phyloP scores from a whole-genome alignment of 2,797 vertebrate species.

The Notolepis coatsorum region DNA sequence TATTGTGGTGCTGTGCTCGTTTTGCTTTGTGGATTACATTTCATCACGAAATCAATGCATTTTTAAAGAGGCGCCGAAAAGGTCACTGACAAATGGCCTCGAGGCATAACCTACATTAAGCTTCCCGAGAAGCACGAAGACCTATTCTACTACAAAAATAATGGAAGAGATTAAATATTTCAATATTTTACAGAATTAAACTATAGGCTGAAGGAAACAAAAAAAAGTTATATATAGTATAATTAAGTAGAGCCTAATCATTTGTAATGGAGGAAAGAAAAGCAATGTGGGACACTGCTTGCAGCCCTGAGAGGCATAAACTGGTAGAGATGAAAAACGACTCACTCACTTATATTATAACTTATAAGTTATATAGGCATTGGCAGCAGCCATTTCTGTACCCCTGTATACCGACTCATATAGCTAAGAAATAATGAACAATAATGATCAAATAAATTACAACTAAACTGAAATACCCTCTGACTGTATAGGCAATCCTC shows the following conservation, averaged over 20 bases:
- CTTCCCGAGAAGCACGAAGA: too few species aligned
- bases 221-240: too few species aligned
- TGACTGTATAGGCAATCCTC: too few species aligned
- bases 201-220: constrained; percentile 6
- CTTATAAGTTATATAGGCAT: too few species aligned
- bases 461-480: too few species aligned
- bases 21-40: constrained; percentile 34
- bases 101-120: background rate
- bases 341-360: too few species aligned
- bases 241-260: constrained; percentile 16
- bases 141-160: background rate
- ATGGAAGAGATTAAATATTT: background rate
- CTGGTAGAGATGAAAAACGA: too few species aligned
- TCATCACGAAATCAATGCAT: constrained; percentile 8
- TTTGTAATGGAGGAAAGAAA: constrained; percentile 25
- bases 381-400: too few species aligned
- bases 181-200: constrained; percentile 3
- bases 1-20: constrained; percentile 32
- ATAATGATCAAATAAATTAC: constrained; percentile 22
- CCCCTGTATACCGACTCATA: too few species aligned
- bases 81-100: background rate
- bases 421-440: too few species aligned
- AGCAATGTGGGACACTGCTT: background rate
- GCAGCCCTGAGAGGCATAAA: constrained; percentile 10
- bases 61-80: constrained; percentile 19